Evolutionary conservation across 2,888 invertebrate species (phyloP).

Genomic region (Lampropteryx suffumata): DNA sequence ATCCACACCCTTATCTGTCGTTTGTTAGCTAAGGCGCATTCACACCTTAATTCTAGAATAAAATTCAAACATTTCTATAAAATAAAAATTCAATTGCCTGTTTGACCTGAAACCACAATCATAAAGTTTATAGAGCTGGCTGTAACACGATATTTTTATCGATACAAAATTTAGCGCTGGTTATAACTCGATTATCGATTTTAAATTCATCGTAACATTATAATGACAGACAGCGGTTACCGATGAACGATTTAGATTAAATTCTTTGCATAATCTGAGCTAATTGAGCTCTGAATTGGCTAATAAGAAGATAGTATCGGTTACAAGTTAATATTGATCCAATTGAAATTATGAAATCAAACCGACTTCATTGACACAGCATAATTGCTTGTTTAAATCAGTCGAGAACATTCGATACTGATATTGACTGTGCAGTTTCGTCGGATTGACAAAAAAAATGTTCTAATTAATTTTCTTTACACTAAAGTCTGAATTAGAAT

Average conservation of each 20-base stretch:
- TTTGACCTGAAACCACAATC: conserved; percentile 5
- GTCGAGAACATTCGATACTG: too few species aligned
- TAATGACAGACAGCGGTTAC: not conserved
- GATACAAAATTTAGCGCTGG: conserved; percentile 3
- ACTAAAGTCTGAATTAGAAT: too few species aligned
- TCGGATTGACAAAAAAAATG: too few species aligned
- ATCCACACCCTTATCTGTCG: not conserved
- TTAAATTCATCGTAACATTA: too few species aligned
- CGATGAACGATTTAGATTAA: conserved; percentile 24
- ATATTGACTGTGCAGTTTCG: too few species aligned
- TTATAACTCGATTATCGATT: not conserved
- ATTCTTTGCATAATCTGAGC: conserved; percentile 12
- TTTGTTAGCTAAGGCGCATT: too few species aligned
- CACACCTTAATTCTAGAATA: too few species aligned
- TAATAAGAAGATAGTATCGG: not conserved
- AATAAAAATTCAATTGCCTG: conserved; percentile 1
- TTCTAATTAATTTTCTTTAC: too few species aligned
- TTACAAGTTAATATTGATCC: not conserved
- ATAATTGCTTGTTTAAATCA: too few species aligned
- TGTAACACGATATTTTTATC: not conserved
- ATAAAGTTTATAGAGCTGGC: not conserved
- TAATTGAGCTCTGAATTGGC: conserved; percentile 15
- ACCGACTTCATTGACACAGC: too few species aligned
- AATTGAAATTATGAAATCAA: not conserved
- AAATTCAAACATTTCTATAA: not conserved